Conservation (phyloP, 2,888 invertebrate genomes). For the Muschampia plurimacula region DNA sequence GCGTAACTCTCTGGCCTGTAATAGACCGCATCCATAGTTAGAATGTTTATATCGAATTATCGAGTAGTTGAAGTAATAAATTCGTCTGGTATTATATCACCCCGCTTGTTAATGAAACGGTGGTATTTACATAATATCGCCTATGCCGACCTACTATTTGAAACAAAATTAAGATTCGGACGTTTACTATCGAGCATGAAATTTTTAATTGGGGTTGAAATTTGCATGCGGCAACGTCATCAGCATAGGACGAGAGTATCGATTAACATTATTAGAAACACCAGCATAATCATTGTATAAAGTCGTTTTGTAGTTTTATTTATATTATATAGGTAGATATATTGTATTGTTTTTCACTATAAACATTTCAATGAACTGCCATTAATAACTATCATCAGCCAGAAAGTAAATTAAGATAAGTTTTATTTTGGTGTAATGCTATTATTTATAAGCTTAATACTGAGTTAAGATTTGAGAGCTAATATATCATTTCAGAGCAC, state of each 20-base stretch:
- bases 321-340: not conserved
- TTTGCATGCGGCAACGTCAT: conserved; percentile 64
- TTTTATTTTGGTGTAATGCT: not conserved
- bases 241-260: conserved; percentile 28
- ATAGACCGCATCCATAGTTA: conserved; percentile 68
- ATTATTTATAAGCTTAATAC: not conserved
- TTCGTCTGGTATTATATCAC: conserved; percentile 39
- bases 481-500: not conserved
- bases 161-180: conserved; percentile 51
- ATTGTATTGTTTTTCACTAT: conserved; percentile 7
- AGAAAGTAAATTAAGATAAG: not conserved
- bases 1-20: conserved; percentile 63
- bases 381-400: not conserved
- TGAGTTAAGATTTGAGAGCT: not conserved
- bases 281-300: conserved; percentile 37
- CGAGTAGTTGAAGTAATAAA: conserved; percentile 53
- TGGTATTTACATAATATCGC: conserved; percentile 37
- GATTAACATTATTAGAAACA: conserved; percentile 31
- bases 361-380: not conserved
- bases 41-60: conserved; percentile 57
- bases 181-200: conserved; percentile 34
- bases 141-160: conserved; percentile 46
- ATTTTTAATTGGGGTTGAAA: conserved; percentile 55
- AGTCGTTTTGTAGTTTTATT: conserved; percentile 24
- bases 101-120: conserved; percentile 28